Evolutionary conservation across 2,113 vertebrate species (phyloP).

Genomic region (Phalacrocorax aristotelis): DNA sequence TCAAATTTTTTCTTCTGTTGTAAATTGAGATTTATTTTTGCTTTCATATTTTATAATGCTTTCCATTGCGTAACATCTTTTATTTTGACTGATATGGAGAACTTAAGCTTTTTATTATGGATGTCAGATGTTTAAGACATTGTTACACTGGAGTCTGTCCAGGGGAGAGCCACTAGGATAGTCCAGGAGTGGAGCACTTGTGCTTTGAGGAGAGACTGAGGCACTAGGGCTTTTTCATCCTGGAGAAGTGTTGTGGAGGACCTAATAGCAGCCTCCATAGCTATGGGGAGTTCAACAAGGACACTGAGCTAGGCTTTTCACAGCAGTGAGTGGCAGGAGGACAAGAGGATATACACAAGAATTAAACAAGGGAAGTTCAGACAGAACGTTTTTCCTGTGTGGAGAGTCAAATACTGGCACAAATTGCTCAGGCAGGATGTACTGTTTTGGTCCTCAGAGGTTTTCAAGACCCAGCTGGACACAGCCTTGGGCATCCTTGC

Average conservation of each 20-base stretch:
- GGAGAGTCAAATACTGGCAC: neutral
- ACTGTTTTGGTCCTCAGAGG: rapidly evolving
- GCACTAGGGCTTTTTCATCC: neutral
- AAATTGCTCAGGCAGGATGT: neutral
- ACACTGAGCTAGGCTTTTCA: neutral
- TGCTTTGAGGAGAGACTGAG: neutral
- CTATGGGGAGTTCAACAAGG: neutral
- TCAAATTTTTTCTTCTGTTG: neutral
- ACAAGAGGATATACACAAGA: neutral
- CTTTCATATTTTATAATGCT: neutral
- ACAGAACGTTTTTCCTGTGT: neutral
- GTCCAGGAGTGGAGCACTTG: neutral
- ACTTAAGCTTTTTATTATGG: neutral
- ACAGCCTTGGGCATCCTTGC: neutral
- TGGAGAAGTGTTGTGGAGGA: neutral
- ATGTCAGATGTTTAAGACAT: neutral
- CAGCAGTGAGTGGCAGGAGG: neutral
- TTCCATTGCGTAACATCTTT: neutral
- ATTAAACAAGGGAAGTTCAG: neutral
- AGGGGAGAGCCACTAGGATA: neutral
- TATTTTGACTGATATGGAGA: neutral
- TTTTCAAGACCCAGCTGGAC: neutral
- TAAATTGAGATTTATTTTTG: neutral
- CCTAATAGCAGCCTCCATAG: neutral
- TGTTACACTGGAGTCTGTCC: neutral